These are phyloP conservation scores for Elephantulus edwardii DNA, from an alignment of 2,113 vertebrate genomes.

Conservation along the genomic window DNA sequence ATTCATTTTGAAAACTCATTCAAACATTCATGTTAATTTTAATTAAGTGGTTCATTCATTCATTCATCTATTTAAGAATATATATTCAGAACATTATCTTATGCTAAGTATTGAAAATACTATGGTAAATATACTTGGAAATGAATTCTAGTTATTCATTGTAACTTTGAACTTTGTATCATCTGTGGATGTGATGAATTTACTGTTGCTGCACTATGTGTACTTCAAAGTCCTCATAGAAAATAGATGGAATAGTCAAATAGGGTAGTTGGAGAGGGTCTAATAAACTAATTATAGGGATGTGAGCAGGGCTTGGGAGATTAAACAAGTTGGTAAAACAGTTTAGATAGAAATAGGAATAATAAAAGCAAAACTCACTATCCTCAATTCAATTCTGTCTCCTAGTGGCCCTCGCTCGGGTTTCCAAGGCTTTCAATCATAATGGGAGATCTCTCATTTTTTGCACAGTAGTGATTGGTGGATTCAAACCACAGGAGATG, in stretches of 20 bases:
- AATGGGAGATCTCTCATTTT: too few relatives aligned
- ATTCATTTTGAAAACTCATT: neutral
- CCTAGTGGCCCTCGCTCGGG: too few relatives aligned
- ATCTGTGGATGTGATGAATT: neutral
- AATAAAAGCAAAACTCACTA: too few relatives aligned
- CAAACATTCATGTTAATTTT: neutral
- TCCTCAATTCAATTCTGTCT: too few relatives aligned
- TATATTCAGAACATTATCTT: neutral
- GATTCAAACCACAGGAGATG: too few relatives aligned
- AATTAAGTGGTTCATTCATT: slow-evolving; percentile 14
- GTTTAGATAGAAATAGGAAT: neutral
- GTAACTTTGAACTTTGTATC: neutral
- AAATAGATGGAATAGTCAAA: neutral
- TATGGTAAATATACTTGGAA: neutral
- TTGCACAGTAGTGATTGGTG: too few relatives aligned
- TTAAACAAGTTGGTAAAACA: neutral
- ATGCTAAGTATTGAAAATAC: neutral
- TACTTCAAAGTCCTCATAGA: neutral
- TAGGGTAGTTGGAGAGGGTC: neutral
- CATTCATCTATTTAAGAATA: neutral
- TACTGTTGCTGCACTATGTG: neutral
- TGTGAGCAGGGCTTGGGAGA: neutral
- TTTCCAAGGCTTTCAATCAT: too few relatives aligned
- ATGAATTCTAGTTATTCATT: slow-evolving; percentile 10
- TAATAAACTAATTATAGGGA: neutral